phyloP scores from a whole-genome alignment of 1,140 invertebrate genomes.

The Hermetia illucens region DNA sequence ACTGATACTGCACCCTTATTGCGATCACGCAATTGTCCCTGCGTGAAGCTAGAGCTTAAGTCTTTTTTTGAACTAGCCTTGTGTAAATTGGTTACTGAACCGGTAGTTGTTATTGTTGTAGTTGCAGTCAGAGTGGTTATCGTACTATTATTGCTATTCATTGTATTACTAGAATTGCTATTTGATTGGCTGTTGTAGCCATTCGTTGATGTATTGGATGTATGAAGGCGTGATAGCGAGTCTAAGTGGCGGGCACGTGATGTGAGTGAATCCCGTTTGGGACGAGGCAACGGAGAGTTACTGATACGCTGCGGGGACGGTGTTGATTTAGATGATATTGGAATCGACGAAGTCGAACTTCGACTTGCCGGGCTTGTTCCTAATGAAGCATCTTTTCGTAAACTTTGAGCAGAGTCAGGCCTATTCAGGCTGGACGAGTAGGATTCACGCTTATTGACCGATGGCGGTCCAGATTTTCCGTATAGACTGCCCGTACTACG shows the following conservation, averaged over 20 bases:
- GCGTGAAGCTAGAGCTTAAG: constrained; percentile 20
- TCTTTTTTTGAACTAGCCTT: constrained; percentile 15
- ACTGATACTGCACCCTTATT: constrained; percentile 13
- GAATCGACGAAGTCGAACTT: constrained; percentile 25
- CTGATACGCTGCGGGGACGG: constrained; percentile 25
- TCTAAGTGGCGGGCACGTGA: constrained; percentile 38
- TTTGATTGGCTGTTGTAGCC: constrained; percentile 6
- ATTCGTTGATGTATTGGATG: constrained; percentile 11
- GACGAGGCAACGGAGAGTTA: constrained; percentile 34
- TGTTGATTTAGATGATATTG: constrained; percentile 31
- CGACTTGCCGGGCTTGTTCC: constrained; percentile 24
- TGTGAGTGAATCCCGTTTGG: constrained; percentile 43
- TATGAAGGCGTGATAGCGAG: constrained; percentile 28
- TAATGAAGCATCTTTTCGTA: constrained; percentile 26
- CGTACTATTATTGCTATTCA: constrained; percentile 4
- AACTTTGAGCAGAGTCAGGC: constrained; percentile 34
- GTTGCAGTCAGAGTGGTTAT: constrained; percentile 6
- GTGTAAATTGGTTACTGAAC: constrained; percentile 16
- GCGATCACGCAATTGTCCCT: constrained; percentile 10
- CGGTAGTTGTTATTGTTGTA: constrained; percentile 19
- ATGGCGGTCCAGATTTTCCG: constrained; percentile 19
- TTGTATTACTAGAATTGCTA: constrained; percentile 6
- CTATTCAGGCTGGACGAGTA: constrained; percentile 25
- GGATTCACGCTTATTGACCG: not conserved
- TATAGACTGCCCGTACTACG: constrained; percentile 32